A percentile compares a stretch with the other conserved stretches of the same genome.
These are phyloP conservation scores for Whitmania pigra DNA, from an alignment of 1,140 invertebrate species.

Conservation along the genomic window DNA sequence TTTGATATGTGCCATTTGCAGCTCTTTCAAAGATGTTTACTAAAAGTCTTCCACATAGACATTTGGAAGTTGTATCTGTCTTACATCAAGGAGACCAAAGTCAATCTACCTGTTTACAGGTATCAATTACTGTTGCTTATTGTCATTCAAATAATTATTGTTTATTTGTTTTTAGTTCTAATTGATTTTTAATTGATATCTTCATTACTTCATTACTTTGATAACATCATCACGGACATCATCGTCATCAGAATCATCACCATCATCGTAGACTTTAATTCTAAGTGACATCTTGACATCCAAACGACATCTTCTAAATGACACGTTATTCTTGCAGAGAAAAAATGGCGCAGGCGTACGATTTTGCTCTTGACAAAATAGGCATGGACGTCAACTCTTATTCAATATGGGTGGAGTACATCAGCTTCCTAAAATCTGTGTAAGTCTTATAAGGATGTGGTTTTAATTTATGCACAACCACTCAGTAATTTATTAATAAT, in stretches of 20 bases:
- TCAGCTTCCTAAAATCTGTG: constrained; percentile 90
- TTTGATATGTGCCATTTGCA: constrained; percentile 41
- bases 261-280: not conserved
- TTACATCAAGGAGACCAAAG: constrained; percentile 96
- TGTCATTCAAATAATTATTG: not conserved
- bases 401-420: constrained; percentile 93
- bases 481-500: not conserved
- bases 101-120: constrained; percentile 81
- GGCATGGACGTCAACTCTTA: constrained; percentile 94
- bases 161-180: no score
- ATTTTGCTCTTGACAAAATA: constrained; percentile 97
- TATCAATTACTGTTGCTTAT: constrained; percentile 43
- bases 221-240: no score
- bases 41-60: constrained; percentile 96
- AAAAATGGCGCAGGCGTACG: constrained; percentile 98
- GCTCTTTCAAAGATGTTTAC: constrained; percentile 92
- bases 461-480: not conserved
- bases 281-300: not conserved
- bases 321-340: constrained; percentile 53
- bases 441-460: constrained; percentile 34
- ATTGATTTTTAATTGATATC: no score
- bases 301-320: no score
- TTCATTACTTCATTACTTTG: no score
- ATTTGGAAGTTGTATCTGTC: constrained; percentile 93
- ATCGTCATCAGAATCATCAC: no score